A percentile compares a stretch with the other conserved stretches of the same genome.
These are phyloP conservation scores for Protaetia brevitarsis DNA, from an alignment of 1,140 invertebrate species.

Conservation along the genomic window DNA sequence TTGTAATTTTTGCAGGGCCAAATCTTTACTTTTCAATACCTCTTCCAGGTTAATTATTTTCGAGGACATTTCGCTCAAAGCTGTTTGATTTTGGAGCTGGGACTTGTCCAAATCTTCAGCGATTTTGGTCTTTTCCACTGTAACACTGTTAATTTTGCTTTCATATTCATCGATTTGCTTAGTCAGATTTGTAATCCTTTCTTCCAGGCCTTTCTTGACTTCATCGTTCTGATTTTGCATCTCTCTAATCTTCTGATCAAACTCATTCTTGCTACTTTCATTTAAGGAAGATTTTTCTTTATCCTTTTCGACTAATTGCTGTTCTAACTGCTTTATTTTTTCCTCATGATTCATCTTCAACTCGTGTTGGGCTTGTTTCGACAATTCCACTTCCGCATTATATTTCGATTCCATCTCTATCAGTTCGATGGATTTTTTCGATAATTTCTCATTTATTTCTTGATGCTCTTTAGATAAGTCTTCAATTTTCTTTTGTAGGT, in stretches of 20 bases:
- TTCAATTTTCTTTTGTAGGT: neutral
- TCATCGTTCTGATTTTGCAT: neutral
- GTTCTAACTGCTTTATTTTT: neutral
- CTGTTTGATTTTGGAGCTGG: neutral
- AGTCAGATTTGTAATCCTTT: neutral
- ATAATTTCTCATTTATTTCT: neutral
- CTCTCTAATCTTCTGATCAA: neutral
- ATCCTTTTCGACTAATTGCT: neutral
- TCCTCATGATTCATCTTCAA: neutral
- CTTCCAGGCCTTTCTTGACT: neutral
- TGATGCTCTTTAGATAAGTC: neutral
- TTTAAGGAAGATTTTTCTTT: neutral
- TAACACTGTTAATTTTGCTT: neutral
- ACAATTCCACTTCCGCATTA: neutral
- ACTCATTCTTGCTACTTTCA: neutral
- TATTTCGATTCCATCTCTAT: constrained; percentile 16
- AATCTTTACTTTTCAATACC: neutral
- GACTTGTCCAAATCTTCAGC: neutral
- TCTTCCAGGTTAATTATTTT: neutral
- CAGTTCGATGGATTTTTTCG: neutral
- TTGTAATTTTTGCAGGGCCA: neutral
- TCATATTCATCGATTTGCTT: neutral
- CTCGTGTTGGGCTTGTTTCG: neutral
- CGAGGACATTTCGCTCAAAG: neutral
- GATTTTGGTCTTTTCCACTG: neutral